Conservation (phyloP, 2,113 vertebrate genomes). For the Pelobates fuscus region DNA sequence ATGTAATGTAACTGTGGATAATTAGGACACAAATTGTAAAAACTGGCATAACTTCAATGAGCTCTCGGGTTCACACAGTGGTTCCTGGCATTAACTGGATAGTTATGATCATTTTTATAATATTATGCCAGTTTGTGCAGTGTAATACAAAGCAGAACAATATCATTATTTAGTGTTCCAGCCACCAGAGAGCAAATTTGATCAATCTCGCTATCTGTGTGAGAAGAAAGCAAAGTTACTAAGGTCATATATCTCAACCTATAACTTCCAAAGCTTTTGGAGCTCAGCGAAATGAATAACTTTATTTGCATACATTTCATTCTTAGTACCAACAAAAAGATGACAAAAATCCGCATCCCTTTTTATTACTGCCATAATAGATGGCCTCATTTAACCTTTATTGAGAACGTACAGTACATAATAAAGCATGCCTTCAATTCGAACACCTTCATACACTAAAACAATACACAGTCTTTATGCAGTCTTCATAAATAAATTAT, state of each 20-base stretch:
- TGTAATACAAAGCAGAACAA: slow-evolving; percentile 14
- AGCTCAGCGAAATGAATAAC: no score
- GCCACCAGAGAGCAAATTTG: not conserved
- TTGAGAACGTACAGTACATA: no score
- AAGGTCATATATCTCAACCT: slow-evolving; percentile 10
- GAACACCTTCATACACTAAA: no score
- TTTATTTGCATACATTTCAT: no score
- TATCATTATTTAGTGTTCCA: slow-evolving; percentile 3
- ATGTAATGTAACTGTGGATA: not conserved
- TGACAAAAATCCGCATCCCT: no score
- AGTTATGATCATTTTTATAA: slow-evolving; percentile 38
- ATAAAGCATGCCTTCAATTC: no score
- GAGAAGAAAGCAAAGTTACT: not conserved
- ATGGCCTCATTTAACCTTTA: no score
- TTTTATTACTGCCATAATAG: no score
- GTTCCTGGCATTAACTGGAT: slow-evolving; percentile 14
- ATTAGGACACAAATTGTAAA: slow-evolving; percentile 30
- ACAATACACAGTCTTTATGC: no score
- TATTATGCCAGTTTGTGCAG: slow-evolving; percentile 30
- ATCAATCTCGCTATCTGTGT: slow-evolving; percentile 1
- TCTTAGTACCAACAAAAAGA: no score
- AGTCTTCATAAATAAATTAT: no score
- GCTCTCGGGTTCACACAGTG: slow-evolving; percentile 18
- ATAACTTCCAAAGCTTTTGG: not conserved
- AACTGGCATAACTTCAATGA: slow-evolving; percentile 31